A percentile compares a stretch with the other conserved stretches of the same genome.
Conservation (phyloP, 2,113 vertebrate genomes). For the Python bivittatus region DNA sequence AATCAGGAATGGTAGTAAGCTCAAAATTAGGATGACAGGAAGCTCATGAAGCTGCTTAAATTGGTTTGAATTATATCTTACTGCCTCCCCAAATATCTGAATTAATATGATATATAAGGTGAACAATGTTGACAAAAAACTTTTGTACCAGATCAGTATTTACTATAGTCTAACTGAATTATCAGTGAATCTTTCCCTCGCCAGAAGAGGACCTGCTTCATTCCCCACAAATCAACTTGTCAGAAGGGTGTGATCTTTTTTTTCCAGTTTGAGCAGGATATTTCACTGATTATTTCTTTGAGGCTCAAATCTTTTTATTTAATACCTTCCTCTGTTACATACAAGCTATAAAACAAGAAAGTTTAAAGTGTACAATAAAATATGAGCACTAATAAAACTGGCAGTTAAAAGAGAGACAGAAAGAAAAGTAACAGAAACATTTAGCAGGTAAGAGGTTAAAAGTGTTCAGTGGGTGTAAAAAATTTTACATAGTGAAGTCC, state of each 20-base stretch:
- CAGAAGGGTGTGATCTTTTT: conserved; percentile 55
- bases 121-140: conserved; percentile 53
- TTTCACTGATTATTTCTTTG: conserved; percentile 61
- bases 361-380: conserved; percentile 77
- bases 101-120: conserved; percentile 42
- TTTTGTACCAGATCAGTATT: conserved; percentile 52
- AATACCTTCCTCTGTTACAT: conserved; percentile 71
- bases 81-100: conserved; percentile 39
- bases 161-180: not conserved
- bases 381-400: conserved; percentile 74
- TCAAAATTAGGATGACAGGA: conserved; percentile 68
- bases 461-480: conserved; percentile 79
- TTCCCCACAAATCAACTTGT: conserved; percentile 43
- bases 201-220: conserved; percentile 4
- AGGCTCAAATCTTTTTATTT: conserved; percentile 72
- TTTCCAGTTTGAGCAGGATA: conserved; percentile 50
- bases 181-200: conserved; percentile 28
- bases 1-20: conserved; percentile 65
- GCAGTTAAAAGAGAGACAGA: conserved; percentile 71
- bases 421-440: conserved; percentile 71
- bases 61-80: conserved; percentile 60
- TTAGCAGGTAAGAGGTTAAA: conserved; percentile 85
- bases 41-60: conserved; percentile 62
- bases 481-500: conserved; percentile 79
- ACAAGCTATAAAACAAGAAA: conserved; percentile 65